Percentiles rank a stretch among this genome's conserved stretches.
Conservation (phyloP, 1,140 invertebrate genomes). For the Cecropterus lyciades region DNA sequence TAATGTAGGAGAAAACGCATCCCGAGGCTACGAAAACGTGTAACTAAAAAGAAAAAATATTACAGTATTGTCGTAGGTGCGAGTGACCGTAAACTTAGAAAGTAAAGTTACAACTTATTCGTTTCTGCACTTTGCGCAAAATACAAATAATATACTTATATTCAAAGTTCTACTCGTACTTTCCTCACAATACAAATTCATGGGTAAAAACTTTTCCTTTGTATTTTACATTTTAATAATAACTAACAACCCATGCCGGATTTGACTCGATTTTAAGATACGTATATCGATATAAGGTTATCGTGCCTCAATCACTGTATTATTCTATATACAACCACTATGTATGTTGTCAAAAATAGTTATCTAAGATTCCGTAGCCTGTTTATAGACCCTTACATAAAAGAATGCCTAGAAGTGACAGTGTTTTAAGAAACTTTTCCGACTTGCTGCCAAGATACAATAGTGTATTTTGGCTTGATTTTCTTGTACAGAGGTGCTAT, state of each 20-base stretch:
- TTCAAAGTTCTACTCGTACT: slow-evolving; percentile 26
- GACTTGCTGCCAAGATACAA: neutral
- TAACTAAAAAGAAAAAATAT: slow-evolving; percentile 11
- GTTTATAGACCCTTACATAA: slow-evolving; percentile 1
- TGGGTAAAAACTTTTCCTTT: slow-evolving; percentile 19
- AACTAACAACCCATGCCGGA: neutral
- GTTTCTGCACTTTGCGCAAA: slow-evolving; percentile 44
- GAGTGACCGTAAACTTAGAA: slow-evolving; percentile 41
- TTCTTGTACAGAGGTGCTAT: neutral
- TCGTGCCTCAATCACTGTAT: no score
- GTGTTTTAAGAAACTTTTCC: slow-evolving; percentile 3
- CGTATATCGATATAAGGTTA: neutral
- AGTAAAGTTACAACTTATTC: slow-evolving; percentile 55
- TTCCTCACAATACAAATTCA: slow-evolving; percentile 21
- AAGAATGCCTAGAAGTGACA: neutral
- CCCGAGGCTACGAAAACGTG: slow-evolving; percentile 17
- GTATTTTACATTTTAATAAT: slow-evolving; percentile 14
- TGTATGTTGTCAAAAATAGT: neutral
- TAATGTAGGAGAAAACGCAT: slow-evolving; percentile 10
- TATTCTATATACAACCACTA: no score
- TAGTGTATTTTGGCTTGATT: neutral
- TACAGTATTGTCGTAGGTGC: neutral
- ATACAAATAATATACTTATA: slow-evolving; percentile 43
- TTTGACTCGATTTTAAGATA: neutral
- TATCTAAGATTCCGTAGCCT: neutral